These are phyloP conservation scores for Poicephalus gulielmi DNA, from an alignment of 2,113 vertebrate genomes.

Conservation along the genomic window DNA sequence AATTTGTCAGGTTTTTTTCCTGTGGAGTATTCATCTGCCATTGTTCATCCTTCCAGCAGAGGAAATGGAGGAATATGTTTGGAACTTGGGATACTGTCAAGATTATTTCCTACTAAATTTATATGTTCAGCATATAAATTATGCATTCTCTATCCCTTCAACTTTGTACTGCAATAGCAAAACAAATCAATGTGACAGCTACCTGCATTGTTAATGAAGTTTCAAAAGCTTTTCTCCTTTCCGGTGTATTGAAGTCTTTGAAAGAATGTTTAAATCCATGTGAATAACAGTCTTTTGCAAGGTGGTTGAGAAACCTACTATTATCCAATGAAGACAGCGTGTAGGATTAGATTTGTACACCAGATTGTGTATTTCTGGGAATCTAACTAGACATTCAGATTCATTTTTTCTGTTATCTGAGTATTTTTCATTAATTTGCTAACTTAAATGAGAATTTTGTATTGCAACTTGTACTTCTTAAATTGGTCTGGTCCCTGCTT, in stretches of 20 bases:
- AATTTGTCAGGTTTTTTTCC: not conserved
- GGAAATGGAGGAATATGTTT: not conserved
- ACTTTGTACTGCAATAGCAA: not conserved
- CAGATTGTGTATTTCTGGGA: not conserved
- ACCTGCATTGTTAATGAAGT: not conserved
- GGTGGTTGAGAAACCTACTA: not conserved
- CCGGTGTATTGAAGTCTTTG: not conserved
- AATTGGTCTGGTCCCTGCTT: not conserved
- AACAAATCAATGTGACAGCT: not conserved
- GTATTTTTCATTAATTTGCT: not conserved
- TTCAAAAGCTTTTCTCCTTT: not conserved
- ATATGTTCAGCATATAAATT: not conserved
- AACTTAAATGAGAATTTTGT: not conserved
- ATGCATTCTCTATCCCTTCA: not conserved
- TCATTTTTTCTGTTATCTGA: not conserved
- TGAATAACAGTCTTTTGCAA: not conserved
- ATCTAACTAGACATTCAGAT: not conserved
- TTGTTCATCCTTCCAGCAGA: not conserved
- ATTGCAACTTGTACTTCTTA: not conserved
- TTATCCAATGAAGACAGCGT: not conserved
- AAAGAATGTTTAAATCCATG: not conserved
- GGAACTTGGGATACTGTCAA: not conserved
- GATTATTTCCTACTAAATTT: not conserved
- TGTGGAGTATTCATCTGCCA: not conserved
- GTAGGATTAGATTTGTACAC: not conserved